Evolutionary conservation across 2,888 invertebrate species (phyloP), one percentile per base, ranked within the genome.

Genomic region (Agrotis puta): DNA sequence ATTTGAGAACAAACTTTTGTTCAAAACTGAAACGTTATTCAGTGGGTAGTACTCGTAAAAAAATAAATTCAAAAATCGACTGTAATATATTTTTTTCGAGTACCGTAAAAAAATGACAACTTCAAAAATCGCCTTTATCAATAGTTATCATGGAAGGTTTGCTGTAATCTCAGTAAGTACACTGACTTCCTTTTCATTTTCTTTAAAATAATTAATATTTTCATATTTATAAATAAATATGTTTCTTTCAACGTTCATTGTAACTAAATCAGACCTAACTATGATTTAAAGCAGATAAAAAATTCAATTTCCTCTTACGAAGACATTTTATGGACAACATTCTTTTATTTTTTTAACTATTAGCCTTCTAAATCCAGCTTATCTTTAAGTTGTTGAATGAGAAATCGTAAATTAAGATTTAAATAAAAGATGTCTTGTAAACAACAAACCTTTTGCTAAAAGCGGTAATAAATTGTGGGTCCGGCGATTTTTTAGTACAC

Each of bases 381-480:
- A 94, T 94, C 94, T 94, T 91, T 91, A 90, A 85, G 88, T 88
- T 89, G 87, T 90, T 89, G 89, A 87, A 91, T 89, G 91, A 91
- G 89, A 89, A 92, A 92, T 90, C 94, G 92, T 94, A 94, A 94
- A 94, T 94, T 93, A 92, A 92, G 93, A 91, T 94, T 93, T 92
- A 94, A 94, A 94, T 94, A 94, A 94, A 94, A 94, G 91, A 92
- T 89, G 92, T 93, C 94, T 93, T 94, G 94, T 94, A 93, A 94
- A 94, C 94, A 94, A 86, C 93, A 92, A 94, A 94, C 93, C 93
- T 94, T 94, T 93, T 94, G 94, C 94, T 94, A 94, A 94, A 94
- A 94, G 94, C 92, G 89, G 89, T 84, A 92, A 94, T 94, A 94
- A 94, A 94, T 94, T 92, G 88, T 90, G 87, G 84, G 87, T 81